Evolutionary conservation across 2,888 invertebrate species (phyloP).

Genomic region (Stenotaenia linearis): DNA sequence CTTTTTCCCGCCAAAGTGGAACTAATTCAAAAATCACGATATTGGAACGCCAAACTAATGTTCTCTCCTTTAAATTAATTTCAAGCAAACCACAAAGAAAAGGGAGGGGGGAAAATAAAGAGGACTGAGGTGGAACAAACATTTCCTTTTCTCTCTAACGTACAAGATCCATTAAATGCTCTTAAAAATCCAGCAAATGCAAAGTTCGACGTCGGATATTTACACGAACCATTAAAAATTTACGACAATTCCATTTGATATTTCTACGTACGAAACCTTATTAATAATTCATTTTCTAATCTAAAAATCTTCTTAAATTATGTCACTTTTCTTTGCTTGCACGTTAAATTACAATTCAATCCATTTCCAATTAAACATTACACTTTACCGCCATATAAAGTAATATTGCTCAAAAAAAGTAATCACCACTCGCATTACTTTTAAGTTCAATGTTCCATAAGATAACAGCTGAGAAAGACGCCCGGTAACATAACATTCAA

Average conservation of each 20-base stretch:
- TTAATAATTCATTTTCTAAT: slow-evolving; percentile 20
- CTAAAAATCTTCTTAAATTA: slow-evolving; percentile 21
- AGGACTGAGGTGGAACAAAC: background rate
- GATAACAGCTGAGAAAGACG: slow-evolving; percentile 8
- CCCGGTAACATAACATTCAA: slow-evolving; percentile 9
- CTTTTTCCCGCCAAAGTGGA: background rate
- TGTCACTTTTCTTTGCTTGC: background rate
- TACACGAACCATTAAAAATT: background rate
- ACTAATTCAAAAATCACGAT: slow-evolving; percentile 7
- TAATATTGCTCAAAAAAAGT: background rate
- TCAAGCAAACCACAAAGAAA: background rate
- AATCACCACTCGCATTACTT: slow-evolving; percentile 11
- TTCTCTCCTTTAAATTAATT: background rate
- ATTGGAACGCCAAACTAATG: background rate
- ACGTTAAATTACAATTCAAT: slow-evolving; percentile 11
- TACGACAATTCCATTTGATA: slow-evolving; percentile 6
- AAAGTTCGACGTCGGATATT: background rate
- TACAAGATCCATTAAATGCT: background rate
- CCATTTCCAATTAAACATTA: slow-evolving; percentile 17
- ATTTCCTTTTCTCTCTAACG: background rate
- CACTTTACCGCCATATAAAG: background rate
- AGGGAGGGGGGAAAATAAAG: background rate
- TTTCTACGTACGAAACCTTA: background rate
- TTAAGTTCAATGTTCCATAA: slow-evolving; percentile 19
- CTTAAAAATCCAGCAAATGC: slow-evolving; percentile 11